Percentiles rank a stretch among this genome's conserved stretches.
Conservation (phyloP, 2,888 invertebrate genomes). For the Microctonus brassicae region DNA sequence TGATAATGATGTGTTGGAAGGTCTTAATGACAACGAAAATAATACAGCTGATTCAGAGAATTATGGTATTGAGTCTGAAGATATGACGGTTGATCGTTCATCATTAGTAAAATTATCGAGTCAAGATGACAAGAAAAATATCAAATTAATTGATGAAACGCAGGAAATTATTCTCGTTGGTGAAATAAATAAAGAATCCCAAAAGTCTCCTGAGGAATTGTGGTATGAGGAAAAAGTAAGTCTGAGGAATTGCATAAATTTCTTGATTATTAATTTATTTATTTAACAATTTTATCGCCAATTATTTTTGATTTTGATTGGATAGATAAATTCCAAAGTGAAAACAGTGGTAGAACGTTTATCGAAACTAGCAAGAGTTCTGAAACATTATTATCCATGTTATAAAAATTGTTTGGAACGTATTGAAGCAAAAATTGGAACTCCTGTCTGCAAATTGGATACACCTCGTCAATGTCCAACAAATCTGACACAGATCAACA, state of each 20-base stretch:
- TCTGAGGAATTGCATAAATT: constrained; percentile 20
- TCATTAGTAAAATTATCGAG: constrained; percentile 9
- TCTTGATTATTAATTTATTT: constrained; percentile 12
- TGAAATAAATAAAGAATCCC: constrained; percentile 21
- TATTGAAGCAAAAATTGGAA: constrained; percentile 53
- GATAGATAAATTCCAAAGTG: constrained; percentile 60
- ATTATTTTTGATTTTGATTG: constrained; percentile 20
- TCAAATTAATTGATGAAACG: constrained; percentile 11
- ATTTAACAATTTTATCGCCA: constrained; percentile 23
- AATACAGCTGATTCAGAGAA: constrained; percentile 53
- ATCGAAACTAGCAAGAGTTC: constrained; percentile 60
- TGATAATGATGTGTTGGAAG: constrained; percentile 28
- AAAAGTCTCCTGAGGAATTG: constrained; percentile 43
- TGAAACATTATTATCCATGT: constrained; percentile 62
- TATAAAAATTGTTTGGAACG: constrained; percentile 63
- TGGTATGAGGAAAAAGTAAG: constrained; percentile 62
- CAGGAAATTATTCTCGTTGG: constrained; percentile 22
- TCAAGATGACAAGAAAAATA: constrained; percentile 36
- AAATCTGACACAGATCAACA: constrained; percentile 59
- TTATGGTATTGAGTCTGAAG: constrained; percentile 43
- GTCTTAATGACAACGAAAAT: constrained; percentile 62
- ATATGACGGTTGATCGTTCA: constrained; percentile 29
- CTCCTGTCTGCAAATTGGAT: constrained; percentile 62
- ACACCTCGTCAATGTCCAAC: constrained; percentile 57
- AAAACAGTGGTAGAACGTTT: constrained; percentile 59